phyloP scores from a whole-genome alignment of 2,113 vertebrate genomes.

The Cephalopterus ornatus region DNA sequence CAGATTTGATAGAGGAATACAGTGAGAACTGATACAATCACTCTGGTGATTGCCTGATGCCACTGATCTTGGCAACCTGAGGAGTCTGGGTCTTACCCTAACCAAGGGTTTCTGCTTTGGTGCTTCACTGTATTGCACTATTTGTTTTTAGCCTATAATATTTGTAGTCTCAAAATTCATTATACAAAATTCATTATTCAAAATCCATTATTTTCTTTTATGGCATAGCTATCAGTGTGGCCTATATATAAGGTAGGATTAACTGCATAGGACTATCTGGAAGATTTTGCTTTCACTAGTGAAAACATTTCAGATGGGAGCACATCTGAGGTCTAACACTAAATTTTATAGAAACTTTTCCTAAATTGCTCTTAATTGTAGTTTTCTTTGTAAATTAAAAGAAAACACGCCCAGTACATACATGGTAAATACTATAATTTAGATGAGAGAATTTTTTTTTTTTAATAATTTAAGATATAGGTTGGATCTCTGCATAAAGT shows the following conservation, averaged over 20 bases:
- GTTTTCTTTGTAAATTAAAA: neutral
- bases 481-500: neutral
- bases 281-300: neutral
- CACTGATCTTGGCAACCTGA: neutral
- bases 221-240: neutral
- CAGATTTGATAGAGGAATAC: rapidly evolving
- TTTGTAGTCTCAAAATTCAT: neutral
- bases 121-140: neutral
- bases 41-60: too few species aligned
- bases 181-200: too few species aligned
- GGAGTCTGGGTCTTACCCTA: neutral
- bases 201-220: neutral
- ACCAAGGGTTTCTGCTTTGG: neutral
- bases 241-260: neutral
- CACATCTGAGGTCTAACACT: neutral
- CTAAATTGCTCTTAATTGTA: neutral
- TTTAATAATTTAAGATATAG: neutral
- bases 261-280: neutral
- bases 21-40: neutral
- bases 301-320: neutral
- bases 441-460: neutral
- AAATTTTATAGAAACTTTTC: neutral
- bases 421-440: neutral
- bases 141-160: neutral
- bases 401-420: neutral